phyloP scores from a whole-genome alignment of 2,797 vertebrate genomes.

The Neoniphon sammara region DNA sequence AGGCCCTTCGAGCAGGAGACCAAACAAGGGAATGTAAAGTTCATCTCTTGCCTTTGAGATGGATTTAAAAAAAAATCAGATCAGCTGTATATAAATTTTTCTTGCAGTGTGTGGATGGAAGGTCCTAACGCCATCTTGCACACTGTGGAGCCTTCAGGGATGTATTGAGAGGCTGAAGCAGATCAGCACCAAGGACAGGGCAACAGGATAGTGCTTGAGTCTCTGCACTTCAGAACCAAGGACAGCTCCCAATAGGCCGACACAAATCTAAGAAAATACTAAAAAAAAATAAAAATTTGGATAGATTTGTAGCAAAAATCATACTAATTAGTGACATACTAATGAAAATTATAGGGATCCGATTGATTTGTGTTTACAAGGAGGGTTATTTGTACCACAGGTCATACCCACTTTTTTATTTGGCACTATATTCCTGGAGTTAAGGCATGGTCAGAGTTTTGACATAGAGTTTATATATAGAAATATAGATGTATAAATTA shows the following conservation, averaged over 20 bases:
- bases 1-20: neutral
- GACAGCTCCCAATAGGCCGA: neutral
- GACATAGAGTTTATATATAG: too few relatives aligned
- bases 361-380: neutral
- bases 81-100: neutral
- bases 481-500: too few relatives aligned
- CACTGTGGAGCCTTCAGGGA: neutral
- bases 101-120: neutral
- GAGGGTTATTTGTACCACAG: neutral
- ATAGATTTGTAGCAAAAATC: too few relatives aligned
- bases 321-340: too few relatives aligned
- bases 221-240: neutral
- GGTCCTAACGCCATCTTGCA: neutral
- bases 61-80: neutral
- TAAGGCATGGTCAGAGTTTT: too few relatives aligned
- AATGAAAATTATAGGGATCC: too few relatives aligned
- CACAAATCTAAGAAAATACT: too few relatives aligned
- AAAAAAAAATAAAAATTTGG: too few relatives aligned
- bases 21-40: neutral
- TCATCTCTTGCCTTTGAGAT: neutral
- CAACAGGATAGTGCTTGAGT: too few relatives aligned
- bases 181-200: constrained; percentile 25
- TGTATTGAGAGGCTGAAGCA: neutral
- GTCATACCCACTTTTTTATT: too few relatives aligned
- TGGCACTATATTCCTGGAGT: too few relatives aligned